Evolutionary conservation across 2,888 invertebrate genomes (phyloP), one percentile per base, ranked within the genome.

Genomic region (Sussaba pulchella): DNA sequence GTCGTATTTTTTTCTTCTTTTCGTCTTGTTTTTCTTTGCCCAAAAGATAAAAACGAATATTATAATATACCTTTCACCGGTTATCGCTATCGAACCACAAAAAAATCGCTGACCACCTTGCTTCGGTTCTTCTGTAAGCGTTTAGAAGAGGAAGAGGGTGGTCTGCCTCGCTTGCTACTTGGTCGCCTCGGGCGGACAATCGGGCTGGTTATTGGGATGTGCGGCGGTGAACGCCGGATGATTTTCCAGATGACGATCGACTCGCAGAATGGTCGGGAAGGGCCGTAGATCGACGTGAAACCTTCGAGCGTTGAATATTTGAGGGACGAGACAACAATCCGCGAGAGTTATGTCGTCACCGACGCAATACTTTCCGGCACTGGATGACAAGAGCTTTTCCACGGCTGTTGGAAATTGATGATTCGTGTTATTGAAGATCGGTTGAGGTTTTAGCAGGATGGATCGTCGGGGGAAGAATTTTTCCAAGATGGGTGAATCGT

Each of bases 281-380:
- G 96, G 96, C 82, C 96, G 94, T 85, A 99, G 93, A 91, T 99
- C 98, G 10, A 99, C 98, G 88, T 97, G 97, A 93, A 98, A 99
- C 97, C 98, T 96, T 92, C 97, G 94, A 36, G 99, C 99, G 93
- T 98, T 98, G 92, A 97, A 98, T 70, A 99, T 96, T 93, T 99
- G 99, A 59, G 99, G 99, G 66, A 99, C 97, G 78, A 99, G 93
- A 91, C 98, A 99, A 89, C 98, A 97, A 92, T 99, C 99, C 4
- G 99, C 99, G 89, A 99, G 93, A 0, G 98, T 97, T 78, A 99
- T 96, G 85, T 97, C 96, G 92, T 99, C 98, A 0, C 99, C 99
- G 2, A 98, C 97, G 89, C 97, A 98, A 90, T 97, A 99, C 91
- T 97, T 97, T 8, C 98, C 98, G 63, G 98, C 96, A 64, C 96